Evolutionary conservation across 2,113 vertebrate species (phyloP).

Genomic region (Rissa tridactyla): DNA sequence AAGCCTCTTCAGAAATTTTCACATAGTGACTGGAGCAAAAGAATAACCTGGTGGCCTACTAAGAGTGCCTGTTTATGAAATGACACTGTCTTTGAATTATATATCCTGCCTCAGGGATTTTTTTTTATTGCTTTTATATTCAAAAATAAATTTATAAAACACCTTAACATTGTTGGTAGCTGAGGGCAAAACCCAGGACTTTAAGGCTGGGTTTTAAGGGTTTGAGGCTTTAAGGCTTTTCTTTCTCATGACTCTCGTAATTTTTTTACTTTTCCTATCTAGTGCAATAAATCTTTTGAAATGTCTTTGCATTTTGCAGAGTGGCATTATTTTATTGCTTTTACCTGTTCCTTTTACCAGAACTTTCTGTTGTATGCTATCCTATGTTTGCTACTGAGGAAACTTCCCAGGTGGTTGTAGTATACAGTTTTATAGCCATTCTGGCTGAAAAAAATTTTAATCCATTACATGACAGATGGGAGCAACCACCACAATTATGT

Average conservation of each 20-base stretch:
- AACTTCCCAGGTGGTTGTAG: neutral
- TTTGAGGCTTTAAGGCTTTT: neutral
- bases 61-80: neutral
- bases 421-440: neutral
- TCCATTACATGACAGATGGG: neutral
- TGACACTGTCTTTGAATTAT: neutral
- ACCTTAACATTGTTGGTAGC: neutral
- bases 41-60: neutral
- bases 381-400: neutral
- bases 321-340: neutral
- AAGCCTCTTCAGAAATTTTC: neutral
- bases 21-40: neutral
- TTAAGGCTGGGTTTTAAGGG: neutral
- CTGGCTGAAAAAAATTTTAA: neutral
- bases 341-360: neutral
- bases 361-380: neutral
- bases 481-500: neutral
- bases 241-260: neutral
- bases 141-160: neutral
- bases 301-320: neutral
- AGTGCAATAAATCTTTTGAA: neutral
- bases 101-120: neutral
- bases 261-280: neutral
- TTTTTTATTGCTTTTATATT: neutral
- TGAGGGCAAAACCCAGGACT: neutral